Evolutionary conservation across 1,140 invertebrate species (phyloP), one percentile per base, ranked within the genome.

Genomic region (Pseudachorutes palmiensis): DNA sequence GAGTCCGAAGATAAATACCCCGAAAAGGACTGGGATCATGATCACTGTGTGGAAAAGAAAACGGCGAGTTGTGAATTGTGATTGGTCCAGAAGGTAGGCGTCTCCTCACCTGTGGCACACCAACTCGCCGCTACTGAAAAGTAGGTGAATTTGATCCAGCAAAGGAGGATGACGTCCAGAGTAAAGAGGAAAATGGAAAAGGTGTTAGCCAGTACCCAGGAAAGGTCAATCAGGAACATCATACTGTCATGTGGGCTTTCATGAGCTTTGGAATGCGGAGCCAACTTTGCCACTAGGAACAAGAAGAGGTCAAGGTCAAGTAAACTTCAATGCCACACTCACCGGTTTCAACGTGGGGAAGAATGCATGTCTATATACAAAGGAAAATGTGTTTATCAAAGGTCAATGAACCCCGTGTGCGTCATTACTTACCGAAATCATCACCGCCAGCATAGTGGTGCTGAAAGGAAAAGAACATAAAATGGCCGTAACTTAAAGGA

Each of bases 71-170:
- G n/a, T n/a, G n/a, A n/a, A n/a, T n/a, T n/a, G n/a, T 65, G 1
- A 70, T 70, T 26, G 49, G 9, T 45, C 9, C 36, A 45, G 9
- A 12, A 45, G 36, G 36, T 45, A 45, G n/a, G n/a, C n/a, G n/a
- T n/a, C n/a, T 19, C 36, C 36, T 45, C 24, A 55, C 51, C 65
- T n/a, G 70, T 72, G 2, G 70, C 70, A 58, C 67, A 71, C 70
- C 70, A 71, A 14, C 41, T 48, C 2, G 72, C 72, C 9, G 68
- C 64, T 41, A 63, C 67, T 0, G 72, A 74, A 65, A 74, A 74
- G 48, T 71, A 71, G 1, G 72, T 70, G 48, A 74, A 74, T 49
- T 74, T 74, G 9, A 74, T 70, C 70, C 70, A 71, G 28, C 65
- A 71, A 1, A 74, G 62, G 16, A 74, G 67, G 2, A 74, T 70